Conservation (phyloP, 1,140 invertebrate species). For the Thalassaphorura encarpata region DNA sequence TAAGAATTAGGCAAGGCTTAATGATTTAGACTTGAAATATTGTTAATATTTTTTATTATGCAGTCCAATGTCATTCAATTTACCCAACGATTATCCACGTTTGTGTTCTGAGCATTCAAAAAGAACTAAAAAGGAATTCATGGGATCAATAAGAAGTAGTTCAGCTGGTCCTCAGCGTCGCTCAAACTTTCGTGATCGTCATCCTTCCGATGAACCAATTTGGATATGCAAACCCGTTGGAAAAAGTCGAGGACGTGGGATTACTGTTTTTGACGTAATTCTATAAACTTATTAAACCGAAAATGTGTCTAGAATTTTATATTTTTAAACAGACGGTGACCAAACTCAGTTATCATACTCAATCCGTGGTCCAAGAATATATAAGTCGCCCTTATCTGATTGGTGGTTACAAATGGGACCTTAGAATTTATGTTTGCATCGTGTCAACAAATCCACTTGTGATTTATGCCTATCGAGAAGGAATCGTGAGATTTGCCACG, state of each 20-base stretch:
- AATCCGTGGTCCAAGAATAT: conserved; percentile 65
- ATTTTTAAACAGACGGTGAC: conserved; percentile 51
- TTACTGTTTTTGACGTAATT: conserved; percentile 65
- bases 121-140: conserved; percentile 35
- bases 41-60: too few species aligned
- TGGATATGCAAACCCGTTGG: conserved; percentile 84
- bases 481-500: conserved; percentile 70
- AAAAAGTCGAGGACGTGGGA: conserved; percentile 69
- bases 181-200: neutral
- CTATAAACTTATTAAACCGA: neutral
- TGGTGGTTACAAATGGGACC: conserved; percentile 78
- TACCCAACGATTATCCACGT: conserved; percentile 74
- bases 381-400: conserved; percentile 75
- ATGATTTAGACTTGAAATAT: too few species aligned
- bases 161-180: too few species aligned
- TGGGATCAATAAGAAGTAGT: too few species aligned
- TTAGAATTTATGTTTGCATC: conserved; percentile 71
- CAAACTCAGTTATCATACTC: conserved; percentile 57
- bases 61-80: conserved; percentile 65
- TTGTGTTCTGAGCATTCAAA: conserved; percentile 62
- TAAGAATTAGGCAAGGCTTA: too few species aligned
- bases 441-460: conserved; percentile 69
- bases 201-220: conserved; percentile 37
- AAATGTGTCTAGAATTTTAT: neutral
- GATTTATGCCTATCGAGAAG: conserved; percentile 71